Evolutionary conservation across 2,113 vertebrate species (phyloP).

Genomic region (Hylia prasina): DNA sequence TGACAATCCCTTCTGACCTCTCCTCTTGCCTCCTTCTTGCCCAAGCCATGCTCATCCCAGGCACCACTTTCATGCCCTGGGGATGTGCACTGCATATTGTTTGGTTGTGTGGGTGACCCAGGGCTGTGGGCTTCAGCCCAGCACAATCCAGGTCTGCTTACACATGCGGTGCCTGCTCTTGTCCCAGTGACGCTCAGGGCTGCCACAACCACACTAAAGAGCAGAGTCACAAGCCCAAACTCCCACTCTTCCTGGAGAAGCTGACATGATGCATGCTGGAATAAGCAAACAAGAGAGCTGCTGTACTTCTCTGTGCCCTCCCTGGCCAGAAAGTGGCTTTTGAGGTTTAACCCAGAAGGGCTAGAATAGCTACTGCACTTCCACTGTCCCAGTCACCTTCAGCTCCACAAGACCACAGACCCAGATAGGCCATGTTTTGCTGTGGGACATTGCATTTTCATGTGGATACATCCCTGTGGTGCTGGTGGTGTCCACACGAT

Average conservation of each 20-base stretch:
- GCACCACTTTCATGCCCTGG: background rate
- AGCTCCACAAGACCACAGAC: fast-evolving
- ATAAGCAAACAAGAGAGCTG: background rate
- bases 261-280: background rate
- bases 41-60: fast-evolving
- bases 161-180: fast-evolving
- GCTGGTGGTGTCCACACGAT: background rate
- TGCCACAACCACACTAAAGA: background rate
- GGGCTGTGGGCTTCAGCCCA: background rate
- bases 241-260: background rate
- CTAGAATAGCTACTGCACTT: background rate
- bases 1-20: fast-evolving
- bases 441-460: background rate
- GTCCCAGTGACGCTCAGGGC: background rate
- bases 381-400: background rate
- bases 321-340: background rate
- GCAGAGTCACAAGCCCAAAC: background rate
- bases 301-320: background rate
- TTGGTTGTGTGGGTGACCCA: fast-evolving
- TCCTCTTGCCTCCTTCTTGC: background rate
- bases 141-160: background rate
- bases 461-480: background rate
- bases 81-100: fast-evolving
- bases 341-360: background rate
- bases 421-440: background rate